These are phyloP conservation scores for Alouatta palliata DNA, from an alignment of 2,113 vertebrate species.

Conservation along the genomic window DNA sequence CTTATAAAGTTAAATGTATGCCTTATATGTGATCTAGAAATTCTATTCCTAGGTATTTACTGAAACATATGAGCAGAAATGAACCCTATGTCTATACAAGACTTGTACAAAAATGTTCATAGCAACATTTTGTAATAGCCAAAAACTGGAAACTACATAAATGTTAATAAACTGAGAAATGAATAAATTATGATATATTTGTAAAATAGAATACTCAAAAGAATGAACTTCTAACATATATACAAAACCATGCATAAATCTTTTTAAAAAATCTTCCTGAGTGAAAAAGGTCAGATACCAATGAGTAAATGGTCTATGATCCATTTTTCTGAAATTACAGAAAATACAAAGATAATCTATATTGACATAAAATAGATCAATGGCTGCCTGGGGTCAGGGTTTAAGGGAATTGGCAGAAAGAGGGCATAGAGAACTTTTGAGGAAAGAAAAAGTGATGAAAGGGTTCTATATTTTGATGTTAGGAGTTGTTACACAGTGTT, in stretches of 20 bases:
- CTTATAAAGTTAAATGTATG: background rate
- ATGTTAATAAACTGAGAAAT: background rate
- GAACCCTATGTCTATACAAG: background rate
- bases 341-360: slow-evolving; percentile 26
- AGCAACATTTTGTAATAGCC: background rate
- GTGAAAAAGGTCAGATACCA: background rate
- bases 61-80: background rate
- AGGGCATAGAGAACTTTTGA: background rate
- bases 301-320: background rate
- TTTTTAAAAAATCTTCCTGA: background rate
- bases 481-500: background rate
- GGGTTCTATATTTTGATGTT: background rate
- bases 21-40: background rate
- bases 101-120: background rate
- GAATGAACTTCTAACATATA: background rate
- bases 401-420: background rate
- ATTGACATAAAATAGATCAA: background rate
- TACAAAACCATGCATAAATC: background rate
- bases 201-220: background rate
- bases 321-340: background rate
- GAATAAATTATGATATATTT: background rate
- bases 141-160: background rate
- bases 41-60: background rate
- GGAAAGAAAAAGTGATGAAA: background rate
- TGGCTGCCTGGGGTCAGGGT: background rate